Evolutionary conservation across 2,888 invertebrate species (phyloP), one percentile per base, ranked within the genome.

Genomic region (Melangyna quadrimaculata): DNA sequence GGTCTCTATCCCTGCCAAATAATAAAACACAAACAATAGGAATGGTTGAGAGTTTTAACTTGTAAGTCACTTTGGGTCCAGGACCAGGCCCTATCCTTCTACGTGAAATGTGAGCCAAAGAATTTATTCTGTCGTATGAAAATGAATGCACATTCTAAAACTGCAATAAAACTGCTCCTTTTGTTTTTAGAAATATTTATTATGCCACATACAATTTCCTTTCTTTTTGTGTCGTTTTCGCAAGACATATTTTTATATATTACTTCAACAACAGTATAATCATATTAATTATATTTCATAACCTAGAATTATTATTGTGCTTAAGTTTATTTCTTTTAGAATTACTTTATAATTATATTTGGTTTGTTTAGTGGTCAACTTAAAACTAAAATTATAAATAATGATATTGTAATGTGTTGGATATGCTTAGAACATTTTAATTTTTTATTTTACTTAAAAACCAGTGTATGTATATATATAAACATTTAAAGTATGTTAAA

Each of bases 111-210:
- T n/a, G n/a, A n/a, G n/a, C n/a, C n/a, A n/a, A n/a, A n/a, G n/a
- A n/a, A n/a, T n/a, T n/a, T n/a, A n/a, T n/a, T n/a, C n/a, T n/a
- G n/a, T n/a, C n/a, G n/a, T n/a, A n/a, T n/a, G n/a, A n/a, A n/a
- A n/a, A n/a, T n/a, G n/a, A n/a, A n/a, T n/a, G n/a, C n/a, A n/a
- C n/a, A n/a, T n/a, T n/a, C 6, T 43, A 0, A 43, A 32, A 55
- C 4, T 27, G 10, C 27, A 43, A 22, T 24, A 48, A 63, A 27
- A 43, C 17, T 40, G 1, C 8, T 9, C 0, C n/a, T 17, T 43
- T 63, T 27, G 48, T 75, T 80, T 75, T 81, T 65, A 80, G 70
- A 75, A 81, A 75, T 81, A 65, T 81, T 81, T 81, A 81, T 81
- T 81, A 75, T 71, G 63, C 65, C 70, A 81, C 75, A 70, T 69